phyloP scores from a whole-genome alignment of 2,888 invertebrate species.

The Tipula confusa region DNA sequence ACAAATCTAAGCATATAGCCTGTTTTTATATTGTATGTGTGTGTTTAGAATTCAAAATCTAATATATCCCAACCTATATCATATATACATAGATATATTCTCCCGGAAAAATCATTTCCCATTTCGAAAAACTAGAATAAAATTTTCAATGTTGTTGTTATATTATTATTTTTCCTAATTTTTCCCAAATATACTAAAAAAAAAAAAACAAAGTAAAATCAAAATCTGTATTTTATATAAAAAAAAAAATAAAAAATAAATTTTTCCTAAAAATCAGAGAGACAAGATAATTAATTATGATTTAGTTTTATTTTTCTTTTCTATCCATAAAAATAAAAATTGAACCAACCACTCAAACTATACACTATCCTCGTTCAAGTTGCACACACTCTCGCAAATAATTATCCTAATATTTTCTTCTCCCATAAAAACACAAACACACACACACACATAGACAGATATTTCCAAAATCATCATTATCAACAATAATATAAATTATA shows the following conservation, averaged over 20 bases:
- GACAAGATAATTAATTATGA: constrained; percentile 25
- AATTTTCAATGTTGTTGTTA: constrained; percentile 15
- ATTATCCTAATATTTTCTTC: not conserved
- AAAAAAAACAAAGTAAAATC: not conserved
- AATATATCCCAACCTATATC: not conserved
- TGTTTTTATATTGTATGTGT: not conserved
- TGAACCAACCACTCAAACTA: constrained; percentile 20
- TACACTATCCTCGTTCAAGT: not conserved
- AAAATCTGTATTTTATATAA: constrained; percentile 16
- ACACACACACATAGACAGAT: not conserved
- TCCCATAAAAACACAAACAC: too few relatives aligned
- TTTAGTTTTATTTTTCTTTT: constrained; percentile 12
- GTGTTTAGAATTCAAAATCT: not conserved
- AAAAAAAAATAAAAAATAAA: not conserved
- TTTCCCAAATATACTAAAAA: not conserved
- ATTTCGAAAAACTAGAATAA: not conserved
- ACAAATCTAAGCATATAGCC: not conserved
- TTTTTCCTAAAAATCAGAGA: constrained; percentile 21
- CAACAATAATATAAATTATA: constrained; percentile 1
- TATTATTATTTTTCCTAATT: constrained; percentile 15
- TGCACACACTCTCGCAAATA: not conserved
- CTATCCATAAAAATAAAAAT: not conserved
- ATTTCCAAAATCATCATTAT: constrained; percentile 3
- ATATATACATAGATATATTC: too few relatives aligned
- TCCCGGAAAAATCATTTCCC: constrained; percentile 25